Evolutionary conservation across 2,113 vertebrate genomes (phyloP).

Genomic region (Dolichotis patagonum): DNA sequence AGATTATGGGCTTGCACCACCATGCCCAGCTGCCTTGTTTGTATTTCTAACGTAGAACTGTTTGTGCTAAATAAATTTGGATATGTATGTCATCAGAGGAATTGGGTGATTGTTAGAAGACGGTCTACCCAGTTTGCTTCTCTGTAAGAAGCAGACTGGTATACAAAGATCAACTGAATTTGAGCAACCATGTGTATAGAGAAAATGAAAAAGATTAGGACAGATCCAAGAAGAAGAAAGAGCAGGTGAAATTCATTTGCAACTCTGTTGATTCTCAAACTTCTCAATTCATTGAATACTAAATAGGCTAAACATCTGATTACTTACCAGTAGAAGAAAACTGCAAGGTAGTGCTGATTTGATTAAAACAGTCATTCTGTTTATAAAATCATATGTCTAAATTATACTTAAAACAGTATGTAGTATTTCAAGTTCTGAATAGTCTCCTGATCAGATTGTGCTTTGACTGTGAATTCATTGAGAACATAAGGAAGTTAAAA

Average conservation of each 20-base stretch:
- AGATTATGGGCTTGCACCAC: too few relatives aligned
- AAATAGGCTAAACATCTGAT: conserved; percentile 1
- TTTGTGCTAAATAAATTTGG: conserved; percentile 29
- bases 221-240: conserved; percentile 58
- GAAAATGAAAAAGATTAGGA: conserved; percentile 25
- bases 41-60: conserved; percentile 5
- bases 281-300: conserved; percentile 31
- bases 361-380: not conserved
- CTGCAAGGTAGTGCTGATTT: conserved; percentile 34
- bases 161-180: not conserved
- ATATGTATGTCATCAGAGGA: conserved; percentile 22
- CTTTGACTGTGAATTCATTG: conserved; percentile 32
- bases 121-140: conserved; percentile 42
- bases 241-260: conserved; percentile 37
- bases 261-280: not conserved
- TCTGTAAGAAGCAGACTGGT: not conserved
- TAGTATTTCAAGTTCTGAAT: conserved; percentile 27
- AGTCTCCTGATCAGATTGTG: not conserved
- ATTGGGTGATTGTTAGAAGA: conserved; percentile 16
- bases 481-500: conserved; percentile 1
- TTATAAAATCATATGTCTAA: conserved; percentile 15
- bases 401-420: not conserved
- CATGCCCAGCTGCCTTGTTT: not conserved
- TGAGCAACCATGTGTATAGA: conserved; percentile 40
- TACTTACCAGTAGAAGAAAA: conserved; percentile 13